Percentiles rank a stretch among this genome's conserved stretches.
Conservation (phyloP, 2,888 invertebrate genomes). For the Drosophila nr. perissopoda region DNA sequence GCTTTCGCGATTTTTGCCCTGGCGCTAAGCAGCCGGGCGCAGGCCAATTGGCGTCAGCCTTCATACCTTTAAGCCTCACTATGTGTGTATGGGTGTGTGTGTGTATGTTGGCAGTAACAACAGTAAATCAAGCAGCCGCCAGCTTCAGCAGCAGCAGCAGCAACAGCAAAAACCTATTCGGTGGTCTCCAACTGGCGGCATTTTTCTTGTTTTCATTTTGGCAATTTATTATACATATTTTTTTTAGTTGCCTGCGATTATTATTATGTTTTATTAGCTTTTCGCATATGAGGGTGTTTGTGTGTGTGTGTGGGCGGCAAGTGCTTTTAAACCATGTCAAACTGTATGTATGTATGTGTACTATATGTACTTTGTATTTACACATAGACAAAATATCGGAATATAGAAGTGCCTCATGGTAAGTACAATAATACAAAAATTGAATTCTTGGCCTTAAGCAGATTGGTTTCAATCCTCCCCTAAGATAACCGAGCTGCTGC, state of each 20-base stretch:
- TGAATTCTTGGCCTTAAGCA: neutral
- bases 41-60: constrained; percentile 77
- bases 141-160: constrained; percentile 31
- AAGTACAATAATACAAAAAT: neutral
- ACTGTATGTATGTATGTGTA: neutral
- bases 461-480: neutral
- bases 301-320: constrained; percentile 37
- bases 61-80: constrained; percentile 58
- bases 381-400: neutral
- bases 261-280: constrained; percentile 54
- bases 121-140: constrained; percentile 74
- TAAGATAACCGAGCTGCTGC: neutral
- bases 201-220: constrained; percentile 64
- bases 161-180: constrained; percentile 61
- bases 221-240: constrained; percentile 52
- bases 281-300: constrained; percentile 8
- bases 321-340: constrained; percentile 8
- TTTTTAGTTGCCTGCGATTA: constrained; percentile 34
- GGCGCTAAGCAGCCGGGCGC: constrained; percentile 61
- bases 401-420: neutral
- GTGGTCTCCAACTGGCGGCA: constrained; percentile 70
- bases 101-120: constrained; percentile 48
- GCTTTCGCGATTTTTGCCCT: constrained; percentile 55
- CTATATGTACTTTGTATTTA: neutral
- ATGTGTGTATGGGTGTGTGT: constrained; percentile 8